Base-by-base conservation (phyloP, 2,113 vertebrate genomes). In the Brachypteracias leptosomus region DNA sequence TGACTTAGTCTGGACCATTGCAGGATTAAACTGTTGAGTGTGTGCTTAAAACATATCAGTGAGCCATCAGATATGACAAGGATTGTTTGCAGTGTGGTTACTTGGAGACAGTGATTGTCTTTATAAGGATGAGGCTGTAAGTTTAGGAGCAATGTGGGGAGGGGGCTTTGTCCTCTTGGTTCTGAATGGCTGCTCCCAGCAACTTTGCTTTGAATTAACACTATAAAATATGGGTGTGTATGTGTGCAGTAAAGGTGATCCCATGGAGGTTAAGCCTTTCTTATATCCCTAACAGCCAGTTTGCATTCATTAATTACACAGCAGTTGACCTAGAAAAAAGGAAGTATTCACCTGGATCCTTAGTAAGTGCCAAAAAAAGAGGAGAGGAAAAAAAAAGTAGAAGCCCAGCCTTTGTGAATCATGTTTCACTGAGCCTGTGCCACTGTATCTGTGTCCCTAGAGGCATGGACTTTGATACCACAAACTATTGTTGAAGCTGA, bases 401-500 rank as follows among this genome's bases (percentile, higher is more conserved):
- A 40, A 90, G 76, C 83, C 49, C 66, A 80, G 4, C 52, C 87
- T 92, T 52, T 86, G 46, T 92, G 88, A 96, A 67, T 93, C 57
- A 55, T 72, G 13, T 90, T 94, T 86, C 65, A 40, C 29, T 8
- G 17, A 1, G 8, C 18, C 61, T 78, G 38, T 92, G 55, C 80
- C 47, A 29, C 82, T 74, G 29, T 76, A 63, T 79, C 68, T 63
- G 18, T 57, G 72, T 76, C 29, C 9, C 22, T 42, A 38, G 42
- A 88, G 28, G 36, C 13, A 10, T 66, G 90, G 86, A 96, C 93
- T 94, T 97, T 82, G 95, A 67, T 65, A 89, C 73, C 36, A 26
- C n/a, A 65, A 61, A 7, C 71, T 84, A 29, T 3, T 68, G 62
- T n/a, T 68, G 61, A 84, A 84, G 70, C 55, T 44, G 76, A 71